Conservation (phyloP, 2,888 invertebrate genomes). For the Noctua fimbriata region DNA sequence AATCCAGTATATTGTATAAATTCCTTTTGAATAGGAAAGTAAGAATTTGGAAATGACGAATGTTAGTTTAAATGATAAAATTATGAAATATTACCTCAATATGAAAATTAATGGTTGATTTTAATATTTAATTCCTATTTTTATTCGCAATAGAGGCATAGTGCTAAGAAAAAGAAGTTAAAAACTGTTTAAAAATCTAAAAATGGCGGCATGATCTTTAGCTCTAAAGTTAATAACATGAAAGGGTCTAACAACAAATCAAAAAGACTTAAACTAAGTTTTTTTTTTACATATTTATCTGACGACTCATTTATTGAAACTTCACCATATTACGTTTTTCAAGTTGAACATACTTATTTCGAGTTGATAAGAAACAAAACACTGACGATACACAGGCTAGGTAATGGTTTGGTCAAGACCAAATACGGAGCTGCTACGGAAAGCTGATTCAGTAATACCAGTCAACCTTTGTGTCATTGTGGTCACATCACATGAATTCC, state of each 20-base stretch:
- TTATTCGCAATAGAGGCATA: slow-evolving; percentile 7
- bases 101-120: slow-evolving; percentile 25
- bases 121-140: slow-evolving; percentile 20
- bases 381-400: neutral
- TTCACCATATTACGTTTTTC: neutral
- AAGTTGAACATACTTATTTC: neutral
- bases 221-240: neutral
- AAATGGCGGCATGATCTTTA: neutral
- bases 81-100: slow-evolving; percentile 55
- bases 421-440: neutral
- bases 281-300: neutral
- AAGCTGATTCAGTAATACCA: neutral
- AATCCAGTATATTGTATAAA: slow-evolving; percentile 27
- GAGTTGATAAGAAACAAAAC: neutral
- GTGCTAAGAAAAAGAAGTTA: neutral
- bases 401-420: neutral
- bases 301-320: neutral
- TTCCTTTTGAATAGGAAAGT: slow-evolving; percentile 15
- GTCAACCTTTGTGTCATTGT: neutral
- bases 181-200: neutral
- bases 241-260: neutral
- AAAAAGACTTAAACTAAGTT: neutral
- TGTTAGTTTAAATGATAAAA: slow-evolving; percentile 24
- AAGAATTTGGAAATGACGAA: slow-evolving; percentile 38
- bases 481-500: neutral